Percentiles rank a stretch among this genome's conserved stretches.
These are phyloP conservation scores for Ianthella basta DNA, from an alignment of 37 sponge, comb jelly and placozoan species.

Conservation along the genomic window DNA sequence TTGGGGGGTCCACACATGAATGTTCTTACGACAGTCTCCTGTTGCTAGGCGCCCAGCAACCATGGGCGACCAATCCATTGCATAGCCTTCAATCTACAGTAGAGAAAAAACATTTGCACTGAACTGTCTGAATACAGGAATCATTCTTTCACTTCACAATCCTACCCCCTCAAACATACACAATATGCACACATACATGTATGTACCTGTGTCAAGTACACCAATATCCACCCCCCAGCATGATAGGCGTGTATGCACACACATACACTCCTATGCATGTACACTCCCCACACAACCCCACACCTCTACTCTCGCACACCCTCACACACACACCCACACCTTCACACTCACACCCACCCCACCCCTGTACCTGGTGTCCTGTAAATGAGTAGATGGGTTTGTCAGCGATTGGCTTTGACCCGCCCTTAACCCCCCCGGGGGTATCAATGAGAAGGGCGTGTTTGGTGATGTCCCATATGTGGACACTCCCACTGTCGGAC, in stretches of 20 bases:
- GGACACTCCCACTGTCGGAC: constrained; percentile 90
- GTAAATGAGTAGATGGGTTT: constrained; percentile 71
- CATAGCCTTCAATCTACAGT: constrained; percentile 86
- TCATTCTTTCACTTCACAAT: too few species aligned
- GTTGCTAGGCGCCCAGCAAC: constrained; percentile 85
- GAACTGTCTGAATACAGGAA: not conserved
- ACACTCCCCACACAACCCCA: too few species aligned
- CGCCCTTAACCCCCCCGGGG: constrained; percentile 46
- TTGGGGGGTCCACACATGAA: constrained; percentile 90
- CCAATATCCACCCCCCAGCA: too few species aligned
- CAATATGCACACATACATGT: too few species aligned
- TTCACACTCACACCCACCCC: too few species aligned
- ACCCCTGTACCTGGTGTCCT: constrained; percentile 67
- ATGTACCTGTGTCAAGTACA: too few species aligned
- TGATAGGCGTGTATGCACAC: too few species aligned
- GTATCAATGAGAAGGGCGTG: constrained; percentile 77
- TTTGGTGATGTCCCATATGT: constrained; percentile 84
- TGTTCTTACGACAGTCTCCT: constrained; percentile 88
- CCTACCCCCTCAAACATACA: too few species aligned
- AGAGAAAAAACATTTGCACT: too few species aligned
- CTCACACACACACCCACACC: too few species aligned
- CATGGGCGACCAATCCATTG: constrained; percentile 92
- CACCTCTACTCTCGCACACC: too few species aligned
- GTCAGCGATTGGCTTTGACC: constrained; percentile 47
- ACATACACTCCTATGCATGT: too few species aligned